Conservation (phyloP, 2,797 vertebrate species). For the Coccyzus lansbergi region DNA sequence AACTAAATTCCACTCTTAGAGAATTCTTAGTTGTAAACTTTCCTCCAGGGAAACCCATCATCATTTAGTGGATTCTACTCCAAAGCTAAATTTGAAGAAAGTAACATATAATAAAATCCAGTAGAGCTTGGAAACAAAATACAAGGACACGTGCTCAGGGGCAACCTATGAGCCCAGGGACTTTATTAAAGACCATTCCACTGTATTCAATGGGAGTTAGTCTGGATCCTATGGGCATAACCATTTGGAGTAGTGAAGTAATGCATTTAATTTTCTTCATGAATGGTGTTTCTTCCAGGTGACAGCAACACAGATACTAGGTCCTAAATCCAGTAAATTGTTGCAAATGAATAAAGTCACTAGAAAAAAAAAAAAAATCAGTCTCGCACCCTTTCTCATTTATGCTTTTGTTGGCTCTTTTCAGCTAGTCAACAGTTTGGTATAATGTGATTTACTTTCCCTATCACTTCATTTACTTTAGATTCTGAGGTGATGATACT, state of each 20-base stretch:
- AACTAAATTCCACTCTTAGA: neutral
- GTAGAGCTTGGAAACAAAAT: neutral
- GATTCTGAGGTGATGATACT: neutral
- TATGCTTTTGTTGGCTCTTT: neutral
- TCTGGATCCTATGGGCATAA: neutral
- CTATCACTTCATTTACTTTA: neutral
- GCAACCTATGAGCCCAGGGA: rapidly evolving
- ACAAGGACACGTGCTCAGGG: rapidly evolving
- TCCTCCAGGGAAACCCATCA: neutral
- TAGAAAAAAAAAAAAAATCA: neutral
- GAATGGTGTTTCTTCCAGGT: neutral
- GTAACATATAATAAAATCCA: neutral
- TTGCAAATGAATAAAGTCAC: neutral
- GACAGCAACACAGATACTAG: neutral
- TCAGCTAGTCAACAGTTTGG: neutral
- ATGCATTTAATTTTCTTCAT: neutral
- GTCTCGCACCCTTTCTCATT: neutral
- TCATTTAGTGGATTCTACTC: neutral
- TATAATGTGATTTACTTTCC: neutral
- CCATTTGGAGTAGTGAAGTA: neutral
- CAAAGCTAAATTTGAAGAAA: neutral
- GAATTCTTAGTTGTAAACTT: neutral
- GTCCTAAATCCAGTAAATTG: neutral
- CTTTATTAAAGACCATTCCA: neutral
- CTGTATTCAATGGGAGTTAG: neutral